phyloP scores from a whole-genome alignment of 2,113 vertebrate genomes.

The Poeciliopsis retropinna region DNA sequence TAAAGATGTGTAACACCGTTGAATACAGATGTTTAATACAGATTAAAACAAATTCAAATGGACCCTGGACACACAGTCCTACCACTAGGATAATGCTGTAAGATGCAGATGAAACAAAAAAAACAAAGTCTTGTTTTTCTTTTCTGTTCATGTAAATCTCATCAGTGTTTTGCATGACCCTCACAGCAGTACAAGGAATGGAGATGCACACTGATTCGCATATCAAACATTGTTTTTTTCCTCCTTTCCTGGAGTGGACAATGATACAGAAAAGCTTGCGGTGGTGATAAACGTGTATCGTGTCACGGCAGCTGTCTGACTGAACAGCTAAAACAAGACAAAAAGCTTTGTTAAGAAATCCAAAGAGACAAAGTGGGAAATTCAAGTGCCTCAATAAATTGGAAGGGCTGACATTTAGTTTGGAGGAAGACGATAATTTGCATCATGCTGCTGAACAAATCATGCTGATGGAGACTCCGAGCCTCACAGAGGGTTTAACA shows the following conservation, averaged over 20 bases:
- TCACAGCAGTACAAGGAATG: constrained; percentile 13
- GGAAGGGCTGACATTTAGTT: constrained; percentile 30
- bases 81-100: background rate
- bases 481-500: constrained; percentile 16
- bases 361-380: constrained; percentile 14
- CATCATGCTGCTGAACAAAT: constrained; percentile 26
- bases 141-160: constrained; percentile 24
- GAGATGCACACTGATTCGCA: background rate
- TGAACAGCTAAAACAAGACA: constrained; percentile 9
- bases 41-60: background rate
- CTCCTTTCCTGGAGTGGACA: constrained; percentile 27
- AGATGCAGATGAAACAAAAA: constrained; percentile 22
- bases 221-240: constrained; percentile 19
- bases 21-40: no score
- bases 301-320: constrained; percentile 21
- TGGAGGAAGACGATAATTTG: constrained; percentile 33
- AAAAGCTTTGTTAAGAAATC: constrained; percentile 33
- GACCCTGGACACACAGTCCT: background rate
- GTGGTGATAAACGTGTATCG: constrained; percentile 53
- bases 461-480: constrained; percentile 24
- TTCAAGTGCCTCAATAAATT: constrained; percentile 23
- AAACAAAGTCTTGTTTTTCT: constrained; percentile 10
- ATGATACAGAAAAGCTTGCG: constrained; percentile 34
- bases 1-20: background rate
- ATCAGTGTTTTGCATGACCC: background rate